Base-by-base conservation (phyloP, 2,113 vertebrate genomes). In the Pedetes capensis region DNA sequence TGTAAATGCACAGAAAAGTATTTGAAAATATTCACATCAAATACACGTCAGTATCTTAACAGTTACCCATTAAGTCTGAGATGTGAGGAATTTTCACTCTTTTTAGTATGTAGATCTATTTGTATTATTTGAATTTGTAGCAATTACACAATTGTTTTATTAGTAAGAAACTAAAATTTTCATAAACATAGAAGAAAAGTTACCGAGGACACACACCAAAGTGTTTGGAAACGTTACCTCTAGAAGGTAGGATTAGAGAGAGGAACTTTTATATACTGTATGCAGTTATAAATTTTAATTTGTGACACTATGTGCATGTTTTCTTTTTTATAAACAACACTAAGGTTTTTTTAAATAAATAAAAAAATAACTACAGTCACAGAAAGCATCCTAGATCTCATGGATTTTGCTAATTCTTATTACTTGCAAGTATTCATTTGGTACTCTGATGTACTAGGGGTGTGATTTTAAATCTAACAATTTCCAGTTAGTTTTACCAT, bases 21-120 rank as follows among this genome's bases (percentile, higher is more conserved):
- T 64, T 57, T 92, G 53, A 89, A 97, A 92, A 85, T 75, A 92
- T 86, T 89, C 47, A 61, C 47, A 84, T 39, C 51, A 89, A 87
- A 83, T 68, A 87, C 18, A 89, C 10, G 79, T 44, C 44, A 69
- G 59, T 61, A 96, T 86, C 49, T 53, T 88, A 78, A 39, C 64
- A 37, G 34, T 84, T 93, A 49, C 25, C 57, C 32, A 23, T 57
- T 27, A 78, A 34, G 27, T 85, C 42, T 63, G 34, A 37, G 12
- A 68, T 55, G 5, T 81, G 44, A 82, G 32, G 14, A 85, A 74
- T 2, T 80, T 92, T 91, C 23, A 59, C 51, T 91, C 17, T 63
- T 88, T 89, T 72, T 64, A 78, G 11, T 75, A 42, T 42, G 42
- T 34, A 81, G 51, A 22, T 42, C 20, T 92, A 82, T 68, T 55